Conservation (phyloP, 2,113 vertebrate species). For the Pseudopodoces humilis region DNA sequence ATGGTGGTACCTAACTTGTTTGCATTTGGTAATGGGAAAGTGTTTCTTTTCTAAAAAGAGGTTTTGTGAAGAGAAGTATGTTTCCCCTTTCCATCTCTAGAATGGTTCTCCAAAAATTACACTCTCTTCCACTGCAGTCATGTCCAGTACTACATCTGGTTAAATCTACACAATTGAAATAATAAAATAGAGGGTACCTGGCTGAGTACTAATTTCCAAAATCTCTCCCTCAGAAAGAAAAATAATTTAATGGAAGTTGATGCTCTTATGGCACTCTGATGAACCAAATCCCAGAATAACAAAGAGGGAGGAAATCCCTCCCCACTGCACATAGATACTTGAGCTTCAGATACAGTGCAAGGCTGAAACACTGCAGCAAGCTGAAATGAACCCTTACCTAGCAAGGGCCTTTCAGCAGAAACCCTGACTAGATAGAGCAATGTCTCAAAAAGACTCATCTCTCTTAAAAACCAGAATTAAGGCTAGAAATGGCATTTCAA, state of each 20-base stretch:
- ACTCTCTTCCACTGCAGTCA: neutral
- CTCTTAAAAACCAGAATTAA: neutral
- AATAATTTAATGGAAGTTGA: neutral
- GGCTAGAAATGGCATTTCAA: neutral
- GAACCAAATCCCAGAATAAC: neutral
- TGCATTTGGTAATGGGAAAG: neutral
- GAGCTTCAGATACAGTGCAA: neutral
- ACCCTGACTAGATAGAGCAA: neutral
- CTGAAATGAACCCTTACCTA: neutral
- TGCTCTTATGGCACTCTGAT: neutral
- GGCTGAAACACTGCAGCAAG: neutral
- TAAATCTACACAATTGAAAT: neutral
- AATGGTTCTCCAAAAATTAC: neutral
- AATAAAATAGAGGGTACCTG: neutral
- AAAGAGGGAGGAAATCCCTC: neutral
- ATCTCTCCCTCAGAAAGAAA: neutral
- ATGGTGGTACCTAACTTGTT: conserved; percentile 4
- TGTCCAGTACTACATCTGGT: neutral
- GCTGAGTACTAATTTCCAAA: neutral
- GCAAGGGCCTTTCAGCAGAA: neutral
- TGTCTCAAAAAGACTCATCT: neutral
- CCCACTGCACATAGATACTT: neutral
- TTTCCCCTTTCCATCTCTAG: neutral
- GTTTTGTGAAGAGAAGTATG: neutral
- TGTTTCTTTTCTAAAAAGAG: neutral